Percentiles rank a stretch among this genome's conserved stretches.
phyloP scores from a whole-genome alignment of 2,797 vertebrate species.

The Meriones psammophilus region DNA sequence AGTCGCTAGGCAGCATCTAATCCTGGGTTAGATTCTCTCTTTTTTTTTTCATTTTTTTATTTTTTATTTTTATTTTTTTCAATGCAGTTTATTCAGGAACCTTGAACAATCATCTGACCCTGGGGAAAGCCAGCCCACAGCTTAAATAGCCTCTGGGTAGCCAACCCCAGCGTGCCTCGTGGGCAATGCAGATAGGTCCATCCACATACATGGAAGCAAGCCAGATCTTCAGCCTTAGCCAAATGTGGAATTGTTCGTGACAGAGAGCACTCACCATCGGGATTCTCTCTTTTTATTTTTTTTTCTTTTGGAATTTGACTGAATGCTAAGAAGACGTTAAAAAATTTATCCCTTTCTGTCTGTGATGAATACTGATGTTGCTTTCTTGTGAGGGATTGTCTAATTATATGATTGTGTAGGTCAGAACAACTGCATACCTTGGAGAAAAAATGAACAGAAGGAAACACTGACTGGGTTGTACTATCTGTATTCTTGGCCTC shows the following conservation, averaged over 20 bases:
- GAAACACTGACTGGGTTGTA: not conserved
- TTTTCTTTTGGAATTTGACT: not conserved
- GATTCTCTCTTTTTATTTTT: not conserved
- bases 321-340: not conserved
- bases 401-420: not conserved
- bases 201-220: too few species aligned
- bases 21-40: not conserved
- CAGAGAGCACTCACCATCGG: too few species aligned
- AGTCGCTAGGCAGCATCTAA: not conserved
- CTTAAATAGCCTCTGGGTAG: too few species aligned
- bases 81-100: too few species aligned
- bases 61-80: not conserved
- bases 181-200: too few species aligned
- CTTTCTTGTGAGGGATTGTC: not conserved
- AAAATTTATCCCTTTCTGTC: not conserved
- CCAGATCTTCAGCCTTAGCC: too few species aligned
- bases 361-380: not conserved
- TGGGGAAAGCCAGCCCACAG: too few species aligned
- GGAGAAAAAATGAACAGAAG: not conserved
- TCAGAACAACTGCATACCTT: not conserved
- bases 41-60: not conserved
- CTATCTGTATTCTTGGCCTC: not conserved
- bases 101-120: too few species aligned
- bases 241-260: too few species aligned
- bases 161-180: too few species aligned